Percentiles rank a stretch among this genome's conserved stretches.
phyloP scores from a whole-genome alignment of 2,797 vertebrate genomes.

The Anas acuta region DNA sequence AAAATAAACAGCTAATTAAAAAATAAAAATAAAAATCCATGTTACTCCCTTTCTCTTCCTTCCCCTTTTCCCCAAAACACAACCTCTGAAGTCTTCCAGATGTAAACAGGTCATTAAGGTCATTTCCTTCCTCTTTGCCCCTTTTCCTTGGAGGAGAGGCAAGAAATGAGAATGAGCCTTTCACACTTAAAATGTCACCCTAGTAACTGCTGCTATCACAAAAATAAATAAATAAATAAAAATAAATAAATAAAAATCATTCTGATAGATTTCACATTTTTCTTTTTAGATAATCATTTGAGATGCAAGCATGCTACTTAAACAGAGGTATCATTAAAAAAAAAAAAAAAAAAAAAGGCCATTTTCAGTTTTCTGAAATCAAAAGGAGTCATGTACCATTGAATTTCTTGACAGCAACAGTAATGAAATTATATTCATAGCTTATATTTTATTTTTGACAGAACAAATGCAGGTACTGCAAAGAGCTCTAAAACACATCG shows the following conservation, averaged over 20 bases:
- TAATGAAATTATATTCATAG: background rate
- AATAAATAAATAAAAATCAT: background rate
- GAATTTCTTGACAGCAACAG: slow-evolving; percentile 15
- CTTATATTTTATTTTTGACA: slow-evolving; percentile 35
- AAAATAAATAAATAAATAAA: background rate
- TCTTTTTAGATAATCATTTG: background rate
- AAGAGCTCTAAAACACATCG: slow-evolving; percentile 32
- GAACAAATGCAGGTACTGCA: background rate
- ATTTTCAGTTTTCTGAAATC: slow-evolving; percentile 4
- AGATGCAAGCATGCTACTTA: background rate
- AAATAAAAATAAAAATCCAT: background rate
- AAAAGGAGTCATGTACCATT: background rate
- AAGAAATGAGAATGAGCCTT: background rate
- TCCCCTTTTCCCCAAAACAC: background rate
- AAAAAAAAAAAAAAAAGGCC: no score
- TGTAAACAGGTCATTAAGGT: background rate
- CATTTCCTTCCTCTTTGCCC: background rate
- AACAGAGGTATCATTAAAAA: background rate
- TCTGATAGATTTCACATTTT: background rate
- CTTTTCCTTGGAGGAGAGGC: background rate
- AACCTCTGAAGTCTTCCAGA: background rate
- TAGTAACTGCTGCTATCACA: background rate
- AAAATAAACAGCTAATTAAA: background rate
- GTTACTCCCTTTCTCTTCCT: background rate
- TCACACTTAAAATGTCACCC: background rate